phyloP scores from a whole-genome alignment of 2,888 invertebrate genomes.

The Orchesellides sinensis region DNA sequence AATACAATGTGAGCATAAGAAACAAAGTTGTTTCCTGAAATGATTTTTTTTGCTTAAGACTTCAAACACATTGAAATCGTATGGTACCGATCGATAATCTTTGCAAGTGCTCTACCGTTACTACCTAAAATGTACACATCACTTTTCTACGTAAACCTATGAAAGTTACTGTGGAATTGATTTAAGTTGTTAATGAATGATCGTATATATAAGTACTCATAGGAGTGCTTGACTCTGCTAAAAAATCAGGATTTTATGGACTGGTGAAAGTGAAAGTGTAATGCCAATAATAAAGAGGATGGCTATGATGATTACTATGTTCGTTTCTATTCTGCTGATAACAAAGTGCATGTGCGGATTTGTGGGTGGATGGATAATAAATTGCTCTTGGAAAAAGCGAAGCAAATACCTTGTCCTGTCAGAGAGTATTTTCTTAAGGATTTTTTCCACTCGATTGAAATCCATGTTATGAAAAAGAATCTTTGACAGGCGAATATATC shows the following conservation, averaged over 20 bases:
- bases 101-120: neutral
- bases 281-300: neutral
- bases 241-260: neutral
- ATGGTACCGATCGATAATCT: constrained; percentile 30
- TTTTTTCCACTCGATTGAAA: constrained; percentile 73
- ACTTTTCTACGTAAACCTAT: neutral
- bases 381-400: constrained; percentile 35
- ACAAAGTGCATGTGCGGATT: constrained; percentile 25
- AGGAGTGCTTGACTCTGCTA: neutral
- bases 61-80: constrained; percentile 5
- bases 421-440: constrained; percentile 69
- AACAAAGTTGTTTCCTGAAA: constrained; percentile 60
- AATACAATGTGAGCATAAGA: constrained; percentile 22
- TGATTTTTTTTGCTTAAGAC: constrained; percentile 50
- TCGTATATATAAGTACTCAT: neutral
- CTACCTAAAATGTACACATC: neutral
- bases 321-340: neutral
- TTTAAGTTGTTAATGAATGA: neutral
- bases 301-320: constrained; percentile 19
- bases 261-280: neutral
- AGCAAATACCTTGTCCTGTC: constrained; percentile 60
- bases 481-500: constrained; percentile 72
- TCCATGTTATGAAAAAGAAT: constrained; percentile 72
- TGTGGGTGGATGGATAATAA: constrained; percentile 59
- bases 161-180: neutral